Base-by-base conservation (phyloP, 2,113 vertebrate genomes). In the Plecotus auritus region DNA sequence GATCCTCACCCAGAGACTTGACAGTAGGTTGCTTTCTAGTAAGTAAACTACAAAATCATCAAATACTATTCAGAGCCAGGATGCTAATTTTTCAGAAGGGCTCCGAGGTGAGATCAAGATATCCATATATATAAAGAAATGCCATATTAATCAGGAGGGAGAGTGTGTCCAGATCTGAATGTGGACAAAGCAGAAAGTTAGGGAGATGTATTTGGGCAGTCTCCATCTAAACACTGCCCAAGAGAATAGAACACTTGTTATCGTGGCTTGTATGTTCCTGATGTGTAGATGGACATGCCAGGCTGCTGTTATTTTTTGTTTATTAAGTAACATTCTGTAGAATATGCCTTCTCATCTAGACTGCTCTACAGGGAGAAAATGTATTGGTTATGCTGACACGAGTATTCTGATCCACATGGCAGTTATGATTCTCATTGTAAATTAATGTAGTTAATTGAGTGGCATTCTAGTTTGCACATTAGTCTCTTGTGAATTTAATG, bases 311-410 rank as follows among this genome's bases (percentile, higher is more conserved):
- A 51, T 92, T 90, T 94, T 64, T 32, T 56, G 2, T 83, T 97
- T 49, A 23, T 89, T 87, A 94, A 74, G 26, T 37, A 76, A 18
- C 54, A 61, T 84, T 95, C 51, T 85, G 90, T 81, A 73, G 81
- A 88, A 67, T 91, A 95, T 94, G 86, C 61, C n/a, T 77, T 93
- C 14, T 35, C 45, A 10, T 89, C n/a, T 67, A 59, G 37, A 85
- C 45, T 18, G 70, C n/a, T 70, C 56, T 40, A 23, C 17, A 40
- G 80, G 88, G 70, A 87, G 56, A 37, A 40, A 51, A 16, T 30
- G 14, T 42, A 6, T 40, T 72, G 47, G 20, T 70, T 84, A 76
- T 32, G 72, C 94, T 87, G 76, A 90, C 17, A 20, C 0, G 16
- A 59, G 45, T n/a, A 42, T 81, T 81, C 76, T 42, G 64, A 51